Conservation (phyloP, 2,888 invertebrate species). For the Stictocephala bisonia region DNA sequence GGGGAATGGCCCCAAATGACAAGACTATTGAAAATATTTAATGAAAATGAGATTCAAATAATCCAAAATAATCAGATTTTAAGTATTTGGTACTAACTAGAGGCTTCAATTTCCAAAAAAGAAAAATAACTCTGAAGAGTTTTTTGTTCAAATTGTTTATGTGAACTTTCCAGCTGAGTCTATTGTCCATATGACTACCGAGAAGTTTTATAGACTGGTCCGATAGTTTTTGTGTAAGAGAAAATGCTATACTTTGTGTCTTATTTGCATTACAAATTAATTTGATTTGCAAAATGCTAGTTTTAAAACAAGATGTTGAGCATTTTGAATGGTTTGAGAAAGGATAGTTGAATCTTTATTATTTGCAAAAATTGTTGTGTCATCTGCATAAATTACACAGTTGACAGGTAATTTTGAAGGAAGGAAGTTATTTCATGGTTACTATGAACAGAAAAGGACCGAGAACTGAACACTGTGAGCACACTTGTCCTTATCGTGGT, state of each 20-base stretch:
- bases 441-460: not conserved
- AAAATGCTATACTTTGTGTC: not conserved
- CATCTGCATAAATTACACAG: constrained; percentile 1
- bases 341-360: not conserved
- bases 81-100: not conserved
- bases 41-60: no score
- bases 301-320: not conserved
- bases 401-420: not conserved
- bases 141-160: not conserved
- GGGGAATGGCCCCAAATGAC: not conserved
- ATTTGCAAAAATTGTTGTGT: not conserved
- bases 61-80: not conserved
- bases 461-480: not conserved
- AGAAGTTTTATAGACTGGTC: not conserved
- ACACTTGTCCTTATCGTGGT: not conserved
- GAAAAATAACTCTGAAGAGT: not conserved
- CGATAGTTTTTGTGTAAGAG: no score
- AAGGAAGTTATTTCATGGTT: not conserved
- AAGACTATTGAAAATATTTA: no score
- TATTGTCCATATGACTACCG: not conserved
- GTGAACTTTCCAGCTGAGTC: not conserved
- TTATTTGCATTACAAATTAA: not conserved
- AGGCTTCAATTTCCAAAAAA: not conserved
- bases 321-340: not conserved
- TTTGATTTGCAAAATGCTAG: not conserved